Evolutionary conservation across 2,113 vertebrate species (phyloP), one percentile per base, ranked within the genome.

Genomic region (Sporophila hypoxantha): DNA sequence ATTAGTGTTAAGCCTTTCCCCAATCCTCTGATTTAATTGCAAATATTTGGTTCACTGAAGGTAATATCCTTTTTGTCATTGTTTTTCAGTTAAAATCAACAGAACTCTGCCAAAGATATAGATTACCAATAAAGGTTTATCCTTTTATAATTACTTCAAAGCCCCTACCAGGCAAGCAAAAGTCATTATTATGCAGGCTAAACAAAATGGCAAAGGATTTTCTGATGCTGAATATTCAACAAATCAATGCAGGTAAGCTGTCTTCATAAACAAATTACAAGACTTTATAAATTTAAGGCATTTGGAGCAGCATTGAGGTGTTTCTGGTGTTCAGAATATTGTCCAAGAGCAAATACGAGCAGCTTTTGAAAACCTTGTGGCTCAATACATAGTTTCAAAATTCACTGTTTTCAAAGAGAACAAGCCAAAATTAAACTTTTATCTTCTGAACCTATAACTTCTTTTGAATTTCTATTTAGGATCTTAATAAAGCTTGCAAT

Each of bases 71-170:
- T 95, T 95, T 94, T 90, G 91, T 93, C 93, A 90, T 91, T 93
- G 69, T 95, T 96, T 68, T 97, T 95, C 82, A 87, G 75, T 96
- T 94, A 95, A 96, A 96, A 96, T 96, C 94, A 96, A 95, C 95
- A 94, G 76, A 82, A 76, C 49, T 94, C 80, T 91, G 79, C 22
- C 17, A 92, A 94, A 95, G 81, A 86, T 94, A 97, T 93, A 95
- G 96, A 96, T 97, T 96, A 90, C 80, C 95, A 96, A 94, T 96
- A 95, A 86, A 91, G 41, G 77, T 94, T 96, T 94, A 95, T 96
- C 93, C 87, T 94, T 89, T 94, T 91, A 89, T 95, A 96, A 96
- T 97, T 96, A 95, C 88, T 95, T 93, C 82, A 93, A 96, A 93
- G 82, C 95, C 90, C 50, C 57, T 46, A 76, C 50, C 79, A 90